These are phyloP conservation scores for Cololabis saira DNA, from an alignment of 2,113 vertebrate genomes.

Conservation along the genomic window DNA sequence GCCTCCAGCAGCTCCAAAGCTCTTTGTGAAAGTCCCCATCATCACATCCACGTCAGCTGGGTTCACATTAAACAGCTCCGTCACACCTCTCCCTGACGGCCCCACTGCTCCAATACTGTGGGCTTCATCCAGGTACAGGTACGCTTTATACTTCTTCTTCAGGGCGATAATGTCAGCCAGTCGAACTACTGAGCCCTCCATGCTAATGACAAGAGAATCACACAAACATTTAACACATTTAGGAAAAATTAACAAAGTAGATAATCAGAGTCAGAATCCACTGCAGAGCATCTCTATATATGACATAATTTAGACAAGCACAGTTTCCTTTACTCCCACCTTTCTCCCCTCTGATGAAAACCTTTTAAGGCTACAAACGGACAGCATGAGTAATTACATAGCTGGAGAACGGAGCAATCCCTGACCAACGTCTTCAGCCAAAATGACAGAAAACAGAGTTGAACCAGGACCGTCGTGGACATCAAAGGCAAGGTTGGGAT, in stretches of 20 bases:
- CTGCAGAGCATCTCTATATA: too few species aligned
- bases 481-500: slow-evolving; percentile 67
- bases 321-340: slow-evolving; percentile 21
- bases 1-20: slow-evolving; percentile 90
- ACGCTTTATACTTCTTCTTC: slow-evolving; percentile 96
- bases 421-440: slow-evolving; percentile 52
- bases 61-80: slow-evolving; percentile 87
- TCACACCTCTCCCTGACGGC: slow-evolving; percentile 85
- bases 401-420: slow-evolving; percentile 47
- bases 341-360: slow-evolving; percentile 30
- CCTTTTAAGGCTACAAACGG: slow-evolving; percentile 64
- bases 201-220: slow-evolving; percentile 76
- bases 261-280: not conserved
- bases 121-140: slow-evolving; percentile 94
- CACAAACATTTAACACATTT: slow-evolving; percentile 8
- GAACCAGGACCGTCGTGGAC: slow-evolving; percentile 56
- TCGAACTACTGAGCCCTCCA: slow-evolving; percentile 92
- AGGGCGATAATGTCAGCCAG: slow-evolving; percentile 89
- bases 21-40: slow-evolving; percentile 98
- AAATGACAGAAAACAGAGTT: slow-evolving; percentile 68
- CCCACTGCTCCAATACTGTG: slow-evolving; percentile 93
- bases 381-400: slow-evolving; percentile 37
- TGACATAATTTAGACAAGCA: too few species aligned
- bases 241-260: slow-evolving; percentile 3
- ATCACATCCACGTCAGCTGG: slow-evolving; percentile 87